Evolutionary conservation across 2,113 vertebrate species (phyloP).

Genomic region (Stegastes partitus): DNA sequence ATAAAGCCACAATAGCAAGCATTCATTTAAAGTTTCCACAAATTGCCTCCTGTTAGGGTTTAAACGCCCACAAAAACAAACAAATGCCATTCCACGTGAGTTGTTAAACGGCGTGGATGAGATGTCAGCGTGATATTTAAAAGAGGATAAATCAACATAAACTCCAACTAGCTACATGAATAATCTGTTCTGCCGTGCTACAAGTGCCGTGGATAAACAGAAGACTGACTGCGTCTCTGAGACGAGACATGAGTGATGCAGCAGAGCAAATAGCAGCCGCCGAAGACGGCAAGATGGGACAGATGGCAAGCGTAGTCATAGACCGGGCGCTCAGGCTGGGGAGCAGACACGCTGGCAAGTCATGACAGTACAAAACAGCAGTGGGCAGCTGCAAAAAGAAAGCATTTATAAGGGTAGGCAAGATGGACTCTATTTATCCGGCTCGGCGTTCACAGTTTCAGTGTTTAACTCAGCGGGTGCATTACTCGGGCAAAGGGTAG

Average conservation of each 20-base stretch:
- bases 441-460: constrained; percentile 18
- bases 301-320: constrained; percentile 61
- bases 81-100: background rate
- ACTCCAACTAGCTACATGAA: constrained; percentile 34
- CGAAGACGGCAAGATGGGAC: constrained; percentile 47
- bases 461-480: constrained; percentile 16
- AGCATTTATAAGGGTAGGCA: constrained; percentile 36
- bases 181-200: constrained; percentile 24
- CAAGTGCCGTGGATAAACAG: constrained; percentile 41
- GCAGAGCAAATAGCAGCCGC: constrained; percentile 31
- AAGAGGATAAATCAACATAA: constrained; percentile 46
- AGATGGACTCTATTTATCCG: constrained; percentile 44
- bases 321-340: constrained; percentile 31
- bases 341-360: constrained; percentile 24
- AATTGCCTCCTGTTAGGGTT: constrained; percentile 9
- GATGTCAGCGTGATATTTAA: constrained; percentile 39
- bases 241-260: constrained; percentile 47
- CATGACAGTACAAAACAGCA: constrained; percentile 21
- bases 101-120: background rate
- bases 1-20: background rate
- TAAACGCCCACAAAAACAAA: background rate
- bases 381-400: constrained; percentile 42
- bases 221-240: constrained; percentile 25
- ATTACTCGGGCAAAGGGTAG: constrained; percentile 5
- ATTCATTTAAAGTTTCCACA: constrained; percentile 4